Base-by-base conservation (phyloP, 37 sponge, comb jelly and placozoan genomes). In the Crambe crambe region DNA sequence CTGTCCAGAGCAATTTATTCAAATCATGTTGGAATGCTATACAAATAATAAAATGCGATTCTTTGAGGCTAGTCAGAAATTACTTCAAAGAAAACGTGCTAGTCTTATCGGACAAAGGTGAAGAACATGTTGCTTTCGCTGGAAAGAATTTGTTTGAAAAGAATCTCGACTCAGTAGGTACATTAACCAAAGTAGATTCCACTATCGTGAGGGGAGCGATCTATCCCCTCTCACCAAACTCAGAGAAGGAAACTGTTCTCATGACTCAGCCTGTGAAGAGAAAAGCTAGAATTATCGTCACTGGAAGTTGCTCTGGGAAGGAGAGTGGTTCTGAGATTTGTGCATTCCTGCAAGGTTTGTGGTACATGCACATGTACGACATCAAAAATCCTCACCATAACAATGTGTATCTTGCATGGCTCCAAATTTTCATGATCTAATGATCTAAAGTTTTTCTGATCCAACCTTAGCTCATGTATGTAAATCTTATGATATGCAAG, bases 1-100 rank as follows among this genome's bases (percentile, higher is more conserved):
- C 35, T 1, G 51, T 83, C 18, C 66, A 68, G 34, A 75, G 67
- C 35, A 83, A 83, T 37, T 36, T 25, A 2, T 63, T 82, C n/a
- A 61, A 70, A 44, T 74, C 62, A 64, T 73, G 67, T 42, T 56
- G 38, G 29, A 63, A 17, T 32, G 74, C 74, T 42, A 4, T 82
- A n/a, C 5, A 31, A 37, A 44, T 82, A 25, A n/a, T 22, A 21
- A 3, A 1, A 25, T 37, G 44, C 29, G 32, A 56, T 59, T 20
- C 17, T 26, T 17, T 41, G 12, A 47, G 35, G 3, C 34, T 82
- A 21, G 21, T 27, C 12, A 54, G 74, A 12, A 82, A 82, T 37
- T 65, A 68, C 8, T 73, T 82, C 35, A 37, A 38, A 41, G 35
- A 73, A 9, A 82, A 82, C 43, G 22, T 43, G 1, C 39, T 65